phyloP scores from a whole-genome alignment of 1,140 invertebrate species.

The Drosophila sturtevanti region DNA sequence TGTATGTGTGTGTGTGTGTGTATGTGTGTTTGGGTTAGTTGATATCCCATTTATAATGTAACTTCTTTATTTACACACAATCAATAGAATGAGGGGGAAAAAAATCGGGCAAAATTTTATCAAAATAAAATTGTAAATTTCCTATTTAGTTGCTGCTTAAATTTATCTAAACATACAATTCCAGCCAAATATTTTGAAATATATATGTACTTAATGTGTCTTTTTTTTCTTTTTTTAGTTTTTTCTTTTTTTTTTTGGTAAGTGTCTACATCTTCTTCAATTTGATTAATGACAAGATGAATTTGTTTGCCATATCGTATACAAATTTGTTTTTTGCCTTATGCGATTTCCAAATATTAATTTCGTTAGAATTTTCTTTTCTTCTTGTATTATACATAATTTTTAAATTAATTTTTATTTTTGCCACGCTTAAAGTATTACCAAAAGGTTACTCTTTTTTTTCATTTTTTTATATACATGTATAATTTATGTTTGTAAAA shows the following conservation, averaged over 20 bases:
- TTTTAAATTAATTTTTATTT: constrained; percentile 30
- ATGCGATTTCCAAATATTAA: constrained; percentile 35
- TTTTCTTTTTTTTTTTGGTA: constrained; percentile 7
- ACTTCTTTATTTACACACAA: constrained; percentile 57
- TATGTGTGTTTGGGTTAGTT: constrained; percentile 17
- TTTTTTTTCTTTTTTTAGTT: constrained; percentile 6
- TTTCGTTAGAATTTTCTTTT: constrained; percentile 38
- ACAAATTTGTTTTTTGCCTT: constrained; percentile 67
- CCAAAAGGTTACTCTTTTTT: constrained; percentile 41
- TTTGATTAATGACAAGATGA: constrained; percentile 32
- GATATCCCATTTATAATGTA: constrained; percentile 12
- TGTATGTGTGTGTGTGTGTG: constrained; percentile 24
- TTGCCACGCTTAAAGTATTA: constrained; percentile 52
- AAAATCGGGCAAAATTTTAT: constrained; percentile 25
- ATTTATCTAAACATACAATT: constrained; percentile 27
- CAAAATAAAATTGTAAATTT: constrained; percentile 60
- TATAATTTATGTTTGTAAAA: constrained; percentile 18
- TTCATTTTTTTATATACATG: background rate
- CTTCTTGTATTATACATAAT: constrained; percentile 14
- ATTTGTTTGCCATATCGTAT: constrained; percentile 67
- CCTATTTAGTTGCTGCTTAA: constrained; percentile 15
- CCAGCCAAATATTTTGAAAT: constrained; percentile 40
- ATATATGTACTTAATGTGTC: background rate
- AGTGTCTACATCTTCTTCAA: constrained; percentile 39
- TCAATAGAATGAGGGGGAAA: background rate